Evolutionary conservation across 2,797 vertebrate genomes (phyloP), one percentile per base, ranked within the genome.

Genomic region (Microctenopoma stevenorrisi): DNA sequence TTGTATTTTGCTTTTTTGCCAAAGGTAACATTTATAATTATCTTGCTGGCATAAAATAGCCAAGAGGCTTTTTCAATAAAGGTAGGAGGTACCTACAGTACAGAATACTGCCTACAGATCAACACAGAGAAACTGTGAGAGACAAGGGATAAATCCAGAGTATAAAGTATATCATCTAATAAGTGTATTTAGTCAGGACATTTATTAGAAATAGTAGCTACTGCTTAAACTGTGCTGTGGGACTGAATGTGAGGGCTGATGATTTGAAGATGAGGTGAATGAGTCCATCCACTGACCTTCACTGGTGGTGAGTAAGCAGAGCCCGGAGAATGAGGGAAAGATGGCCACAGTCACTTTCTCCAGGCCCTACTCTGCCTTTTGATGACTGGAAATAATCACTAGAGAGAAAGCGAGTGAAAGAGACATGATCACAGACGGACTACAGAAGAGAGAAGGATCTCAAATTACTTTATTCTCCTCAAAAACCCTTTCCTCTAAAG

Each of bases 1-100:
- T 91, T 91, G 81, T 90, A 79, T 89, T 89, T 90, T 93, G 78
- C 84, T 87, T 88, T 90, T 86, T 88, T 71, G 90, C 92, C 90
- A 90, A 52, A 76, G 91, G 90, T 90, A 88, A 91, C 89, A 87
- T 93, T 92, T 92, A 92, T 92, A 92, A 93, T 93, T 92, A 92
- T 89, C 82, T 88, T 74, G 78, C 86, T 89, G 89, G 86, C 86
- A 89, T 89, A 87, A 88, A 89, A 91, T 88, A 74, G 85, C 91
- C 72, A 28, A 25, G 58, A 86, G 92, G 84, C 82, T 83, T 92
- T 92, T 91, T 89, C 90, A 88, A 91, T 93, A 91, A 91, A 91
- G 88, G 87, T 91, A 86, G 84, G 83, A 89, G 84, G 85, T 83
- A 88, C 81, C 87, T 89, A 79, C 82, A 71, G 86, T 77, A 79